A percentile compares a stretch with the other conserved stretches of the same genome.
These are phyloP conservation scores for Yponomeuta evonymella DNA, from an alignment of 2,888 invertebrate genomes.

Conservation along the genomic window DNA sequence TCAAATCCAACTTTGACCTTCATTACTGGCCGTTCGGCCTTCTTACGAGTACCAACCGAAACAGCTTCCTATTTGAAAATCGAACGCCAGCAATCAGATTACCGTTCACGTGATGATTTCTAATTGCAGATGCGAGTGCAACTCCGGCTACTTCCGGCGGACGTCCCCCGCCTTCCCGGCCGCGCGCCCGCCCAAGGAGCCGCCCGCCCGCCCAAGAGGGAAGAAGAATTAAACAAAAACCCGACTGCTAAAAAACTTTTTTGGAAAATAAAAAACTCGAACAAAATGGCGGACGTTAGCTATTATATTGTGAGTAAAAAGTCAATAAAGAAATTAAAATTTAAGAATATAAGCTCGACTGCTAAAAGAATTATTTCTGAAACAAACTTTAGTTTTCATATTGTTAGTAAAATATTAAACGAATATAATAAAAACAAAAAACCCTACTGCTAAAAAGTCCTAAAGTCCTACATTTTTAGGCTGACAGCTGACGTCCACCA, in stretches of 20 bases:
- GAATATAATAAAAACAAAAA: too few species aligned
- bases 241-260: not conserved
- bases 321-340: too few species aligned
- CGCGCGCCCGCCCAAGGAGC: slow-evolving; percentile 37
- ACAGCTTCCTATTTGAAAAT: slow-evolving; percentile 6
- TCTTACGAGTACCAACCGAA: not conserved
- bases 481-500: too few species aligned
- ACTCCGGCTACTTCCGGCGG: slow-evolving; percentile 43
- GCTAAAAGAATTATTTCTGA: too few species aligned
- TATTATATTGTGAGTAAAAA: too few species aligned
- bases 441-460: too few species aligned
- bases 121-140: slow-evolving; percentile 17
- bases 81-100: slow-evolving; percentile 8
- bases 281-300: not conserved
- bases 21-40: too few species aligned
- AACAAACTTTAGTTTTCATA: too few species aligned
- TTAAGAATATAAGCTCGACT: too few species aligned
- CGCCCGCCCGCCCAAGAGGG: slow-evolving; percentile 23
- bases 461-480: too few species aligned
- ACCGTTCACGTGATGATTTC: slow-evolving; percentile 11
- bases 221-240: not conserved
- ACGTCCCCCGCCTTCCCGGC: slow-evolving; percentile 46
- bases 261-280: not conserved
- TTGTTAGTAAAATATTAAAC: too few species aligned
- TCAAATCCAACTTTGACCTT: too few species aligned